Percentiles rank a stretch among this genome's conserved stretches.
phyloP scores from a whole-genome alignment of 2,113 vertebrate species.

The human region GRCh38 chr6:88010001-88010500 shows the following conservation, averaged over 20 bases:
- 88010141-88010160: conserved; percentile 61
- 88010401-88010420: neutral
- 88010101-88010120: neutral
- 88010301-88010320: conserved; percentile 50
- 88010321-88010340: conserved; percentile 57
- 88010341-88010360: conserved; percentile 58
- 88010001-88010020: conserved; percentile 33
- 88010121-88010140: conserved; percentile 13
- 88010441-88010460: conserved; percentile 18
- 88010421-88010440: conserved; percentile 41
- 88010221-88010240: neutral
- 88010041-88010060: conserved; percentile 28
- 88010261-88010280: conserved; percentile 32
- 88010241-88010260: neutral
- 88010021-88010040: conserved; percentile 52
- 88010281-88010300: conserved; percentile 51
- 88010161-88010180: conserved; percentile 40
- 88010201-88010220: neutral
- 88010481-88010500: conserved; percentile 3
- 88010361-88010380: conserved; percentile 38
- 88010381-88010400: conserved; percentile 50
- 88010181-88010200: conserved; percentile 46
- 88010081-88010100: conserved; percentile 33
- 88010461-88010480: neutral
- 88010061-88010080: conserved; percentile 10